Conservation (phyloP, 1,140 invertebrate species). For the Mactra quadrangularis region DNA sequence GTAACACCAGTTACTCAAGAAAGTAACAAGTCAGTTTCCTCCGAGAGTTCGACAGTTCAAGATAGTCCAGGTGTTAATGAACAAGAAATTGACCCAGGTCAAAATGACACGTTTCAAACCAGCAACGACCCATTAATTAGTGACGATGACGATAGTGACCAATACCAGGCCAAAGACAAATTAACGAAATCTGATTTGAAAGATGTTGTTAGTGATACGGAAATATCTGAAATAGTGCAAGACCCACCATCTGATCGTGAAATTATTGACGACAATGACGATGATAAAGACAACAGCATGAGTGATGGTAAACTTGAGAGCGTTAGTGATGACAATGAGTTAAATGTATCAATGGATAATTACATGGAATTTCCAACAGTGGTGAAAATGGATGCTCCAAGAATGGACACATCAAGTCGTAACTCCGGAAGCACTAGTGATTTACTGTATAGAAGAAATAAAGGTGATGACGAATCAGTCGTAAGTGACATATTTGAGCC, state of each 20-base stretch:
- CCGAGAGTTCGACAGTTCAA: conserved; percentile 6
- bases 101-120: conserved; percentile 33
- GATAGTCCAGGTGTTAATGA: conserved; percentile 49
- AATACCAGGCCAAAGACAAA: conserved; percentile 1
- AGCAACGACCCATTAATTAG: conserved; percentile 50
- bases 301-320: conserved; percentile 23
- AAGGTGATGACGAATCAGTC: conserved; percentile 39
- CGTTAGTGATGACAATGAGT: conserved; percentile 59
- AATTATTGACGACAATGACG: conserved; percentile 19
- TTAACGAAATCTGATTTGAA: conserved; percentile 31
- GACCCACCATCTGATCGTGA: conserved; percentile 17
- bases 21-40: conserved; percentile 1
- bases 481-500: conserved; percentile 56
- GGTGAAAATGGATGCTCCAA: not conserved
- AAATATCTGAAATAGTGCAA: conserved; percentile 27
- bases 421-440: not conserved
- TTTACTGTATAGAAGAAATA: not conserved
- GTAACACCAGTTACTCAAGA: not conserved
- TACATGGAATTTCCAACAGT: conserved; percentile 53
- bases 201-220: conserved; percentile 45
- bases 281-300: conserved; percentile 10
- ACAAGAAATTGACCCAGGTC: conserved; percentile 7
- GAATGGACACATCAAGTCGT: not conserved
- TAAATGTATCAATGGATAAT: conserved; percentile 47
- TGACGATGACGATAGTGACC: conserved; percentile 56